Conservation (phyloP, 1,140 invertebrate species). For the Drosophila dunni region DNA sequence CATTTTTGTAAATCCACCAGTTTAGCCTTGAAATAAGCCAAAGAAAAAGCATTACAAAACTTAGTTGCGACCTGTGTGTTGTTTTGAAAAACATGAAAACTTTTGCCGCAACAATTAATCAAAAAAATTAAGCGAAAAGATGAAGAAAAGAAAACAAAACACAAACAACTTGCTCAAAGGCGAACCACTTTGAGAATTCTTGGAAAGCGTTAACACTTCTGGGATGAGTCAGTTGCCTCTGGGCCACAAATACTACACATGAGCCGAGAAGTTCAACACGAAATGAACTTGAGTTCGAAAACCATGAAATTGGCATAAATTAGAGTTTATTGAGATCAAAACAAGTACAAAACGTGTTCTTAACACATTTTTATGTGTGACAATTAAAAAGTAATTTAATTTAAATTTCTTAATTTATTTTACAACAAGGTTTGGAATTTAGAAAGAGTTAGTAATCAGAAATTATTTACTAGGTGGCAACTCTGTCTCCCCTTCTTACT, state of each 20-base stretch:
- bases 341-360: not conserved
- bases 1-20: not conserved
- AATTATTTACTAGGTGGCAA: not conserved
- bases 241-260: slow-evolving; percentile 17
- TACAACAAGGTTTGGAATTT: no score
- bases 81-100: slow-evolving; percentile 45
- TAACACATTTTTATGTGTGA: no score
- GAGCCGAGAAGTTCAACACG: slow-evolving; percentile 12
- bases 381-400: no score
- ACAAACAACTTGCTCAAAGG: slow-evolving; percentile 39
- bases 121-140: slow-evolving; percentile 50
- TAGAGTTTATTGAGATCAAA: not conserved
- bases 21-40: slow-evolving; percentile 58
- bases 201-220: slow-evolving; percentile 51
- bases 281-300: not conserved
- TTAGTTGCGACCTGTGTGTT: slow-evolving; percentile 41
- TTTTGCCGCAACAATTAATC: slow-evolving; percentile 65
- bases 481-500: not conserved
- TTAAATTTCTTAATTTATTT: not conserved
- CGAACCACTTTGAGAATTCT: slow-evolving; percentile 58
- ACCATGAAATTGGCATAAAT: not conserved
- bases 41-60: slow-evolving; percentile 23
- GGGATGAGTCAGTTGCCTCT: slow-evolving; percentile 44
- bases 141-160: slow-evolving; percentile 40
- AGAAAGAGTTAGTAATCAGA: no score